phyloP scores from a whole-genome alignment of 2,888 invertebrate genomes.

The Agrotis exclamationis region DNA sequence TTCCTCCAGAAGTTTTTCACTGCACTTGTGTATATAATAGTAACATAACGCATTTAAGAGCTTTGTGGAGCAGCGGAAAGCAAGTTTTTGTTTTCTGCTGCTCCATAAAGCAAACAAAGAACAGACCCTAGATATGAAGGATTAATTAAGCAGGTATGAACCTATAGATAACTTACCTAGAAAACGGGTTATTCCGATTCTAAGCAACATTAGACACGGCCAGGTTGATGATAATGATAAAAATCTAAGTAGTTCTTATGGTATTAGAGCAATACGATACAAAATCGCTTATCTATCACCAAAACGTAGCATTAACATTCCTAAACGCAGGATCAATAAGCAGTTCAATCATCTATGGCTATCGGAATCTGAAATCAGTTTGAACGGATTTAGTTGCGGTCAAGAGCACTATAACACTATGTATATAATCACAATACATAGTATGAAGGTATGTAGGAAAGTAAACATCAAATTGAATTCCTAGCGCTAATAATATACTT shows the following conservation, averaged over 20 bases:
- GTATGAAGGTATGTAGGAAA: slow-evolving; percentile 1
- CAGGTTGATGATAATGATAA: background rate
- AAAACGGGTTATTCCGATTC: background rate
- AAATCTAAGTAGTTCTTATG: background rate
- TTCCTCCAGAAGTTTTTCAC: no score
- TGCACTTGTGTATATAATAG: no score
- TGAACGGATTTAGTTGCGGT: slow-evolving; percentile 50
- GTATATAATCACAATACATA: slow-evolving; percentile 9
- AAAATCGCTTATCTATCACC: slow-evolving; percentile 21
- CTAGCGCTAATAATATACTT: background rate
- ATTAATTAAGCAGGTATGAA: background rate
- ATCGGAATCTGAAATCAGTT: slow-evolving; percentile 44
- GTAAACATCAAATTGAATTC: slow-evolving; percentile 31
- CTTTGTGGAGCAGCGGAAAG: no score
- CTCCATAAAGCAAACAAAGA: no score
- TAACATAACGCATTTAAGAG: no score
- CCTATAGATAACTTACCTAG: background rate
- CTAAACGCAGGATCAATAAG: slow-evolving; percentile 28
- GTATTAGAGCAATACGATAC: background rate
- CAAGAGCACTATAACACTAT: slow-evolving; percentile 50
- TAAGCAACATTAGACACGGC: background rate
- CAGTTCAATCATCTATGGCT: slow-evolving; percentile 36
- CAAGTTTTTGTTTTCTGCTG: no score
- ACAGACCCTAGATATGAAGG: background rate
- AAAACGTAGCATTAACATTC: slow-evolving; percentile 35